These are phyloP conservation scores for Columba guinea DNA, from an alignment of 2,797 vertebrate species.

Conservation along the genomic window DNA sequence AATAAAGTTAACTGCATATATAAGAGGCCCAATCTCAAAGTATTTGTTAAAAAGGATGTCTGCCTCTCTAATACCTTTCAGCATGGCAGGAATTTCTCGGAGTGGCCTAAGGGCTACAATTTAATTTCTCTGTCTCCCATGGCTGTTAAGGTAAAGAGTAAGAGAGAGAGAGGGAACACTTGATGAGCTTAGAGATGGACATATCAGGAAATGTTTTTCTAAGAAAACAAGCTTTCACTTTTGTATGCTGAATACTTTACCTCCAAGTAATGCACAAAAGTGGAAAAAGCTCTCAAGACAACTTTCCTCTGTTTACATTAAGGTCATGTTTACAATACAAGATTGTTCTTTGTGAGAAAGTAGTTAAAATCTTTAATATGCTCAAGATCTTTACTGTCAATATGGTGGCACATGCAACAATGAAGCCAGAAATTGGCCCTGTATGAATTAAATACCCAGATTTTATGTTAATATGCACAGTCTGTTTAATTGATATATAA, in stretches of 20 bases:
- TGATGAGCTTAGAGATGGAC: not conserved
- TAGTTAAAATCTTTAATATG: not conserved
- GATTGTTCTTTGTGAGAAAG: not conserved
- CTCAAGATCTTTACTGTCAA: not conserved
- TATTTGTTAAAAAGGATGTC: not conserved
- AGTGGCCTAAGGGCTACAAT: not conserved
- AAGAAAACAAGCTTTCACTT: not conserved
- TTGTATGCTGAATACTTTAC: not conserved
- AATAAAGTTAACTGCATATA: not conserved
- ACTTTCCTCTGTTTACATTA: not conserved
- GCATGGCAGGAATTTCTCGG: not conserved
- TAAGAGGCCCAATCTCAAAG: not conserved
- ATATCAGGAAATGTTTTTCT: rapidly evolving
- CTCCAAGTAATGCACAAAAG: not conserved
- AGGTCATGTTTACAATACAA: not conserved
- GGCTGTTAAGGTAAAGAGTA: not conserved
- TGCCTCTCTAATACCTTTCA: not conserved
- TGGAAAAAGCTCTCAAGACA: not conserved
- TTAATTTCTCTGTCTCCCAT: not conserved
- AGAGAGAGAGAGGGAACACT: not conserved
- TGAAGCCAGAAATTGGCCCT: not conserved
- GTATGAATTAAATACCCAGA: not conserved
- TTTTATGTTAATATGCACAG: not conserved
- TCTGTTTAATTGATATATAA: not conserved
- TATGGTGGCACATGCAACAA: not conserved